Percentiles rank a stretch among this genome's conserved stretches.
phyloP scores from a whole-genome alignment of 2,113 vertebrate species.

The Protobothrops mucrosquamatus region DNA sequence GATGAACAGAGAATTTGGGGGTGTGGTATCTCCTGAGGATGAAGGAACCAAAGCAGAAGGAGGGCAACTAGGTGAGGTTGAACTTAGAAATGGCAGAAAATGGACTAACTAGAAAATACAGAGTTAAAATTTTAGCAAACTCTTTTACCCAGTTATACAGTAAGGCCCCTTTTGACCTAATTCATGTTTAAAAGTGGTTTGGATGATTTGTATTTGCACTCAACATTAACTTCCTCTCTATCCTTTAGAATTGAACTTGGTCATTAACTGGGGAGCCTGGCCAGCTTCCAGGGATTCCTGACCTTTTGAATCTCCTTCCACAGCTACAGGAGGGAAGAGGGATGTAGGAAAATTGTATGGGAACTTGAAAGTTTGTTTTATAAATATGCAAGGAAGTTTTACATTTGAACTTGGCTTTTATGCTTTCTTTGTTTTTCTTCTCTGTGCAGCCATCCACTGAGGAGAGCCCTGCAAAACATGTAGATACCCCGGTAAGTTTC shows the following conservation, averaged over 20 bases:
- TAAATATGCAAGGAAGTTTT: background rate
- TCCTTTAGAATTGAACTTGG: conserved; percentile 6
- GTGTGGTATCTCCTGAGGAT: background rate
- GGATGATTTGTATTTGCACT: background rate
- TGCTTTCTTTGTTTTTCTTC: background rate
- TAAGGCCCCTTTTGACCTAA: background rate
- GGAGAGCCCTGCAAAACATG: conserved; percentile 76
- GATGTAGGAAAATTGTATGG: background rate
- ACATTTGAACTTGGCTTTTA: background rate
- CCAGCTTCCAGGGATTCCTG: background rate
- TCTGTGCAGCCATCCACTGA: conserved; percentile 54
- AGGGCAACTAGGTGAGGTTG: background rate
- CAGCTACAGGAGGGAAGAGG: background rate
- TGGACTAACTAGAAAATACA: background rate
- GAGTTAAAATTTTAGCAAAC: background rate
- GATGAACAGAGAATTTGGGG: background rate
- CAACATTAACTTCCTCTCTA: conserved; percentile 11
- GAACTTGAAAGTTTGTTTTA: background rate
- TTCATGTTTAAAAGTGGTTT: background rate
- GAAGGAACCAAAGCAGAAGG: background rate
- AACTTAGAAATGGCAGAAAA: background rate
- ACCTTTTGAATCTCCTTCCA: conserved; percentile 10
- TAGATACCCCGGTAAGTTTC: conserved; percentile 78
- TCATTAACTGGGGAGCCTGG: background rate
- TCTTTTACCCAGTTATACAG: background rate